Percentiles rank a stretch among this genome's conserved stretches.
Evolutionary conservation across 2,888 invertebrate genomes (phyloP).

Genomic region (Didymodactylos carnosus): DNA sequence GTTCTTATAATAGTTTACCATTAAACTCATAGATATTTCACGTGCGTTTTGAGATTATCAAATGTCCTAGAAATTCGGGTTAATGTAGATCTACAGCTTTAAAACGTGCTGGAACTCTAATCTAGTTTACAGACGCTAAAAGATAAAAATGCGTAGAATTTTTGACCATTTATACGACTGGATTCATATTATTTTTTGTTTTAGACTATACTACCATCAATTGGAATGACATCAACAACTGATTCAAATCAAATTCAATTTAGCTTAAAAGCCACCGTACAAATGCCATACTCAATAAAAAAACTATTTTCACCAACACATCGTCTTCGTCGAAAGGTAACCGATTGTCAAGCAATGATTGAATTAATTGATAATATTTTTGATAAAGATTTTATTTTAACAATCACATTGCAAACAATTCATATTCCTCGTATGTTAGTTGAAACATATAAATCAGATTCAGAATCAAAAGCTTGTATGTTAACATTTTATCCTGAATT

Average conservation of each 20-base stretch:
- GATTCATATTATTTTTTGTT: too few relatives aligned
- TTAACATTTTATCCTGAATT: constrained; percentile 37
- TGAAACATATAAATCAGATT: constrained; percentile 23
- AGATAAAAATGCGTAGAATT: too few relatives aligned
- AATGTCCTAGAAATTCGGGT: too few relatives aligned
- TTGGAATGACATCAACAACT: too few relatives aligned
- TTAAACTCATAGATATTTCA: too few relatives aligned
- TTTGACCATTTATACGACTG: too few relatives aligned
- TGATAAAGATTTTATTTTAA: constrained; percentile 31
- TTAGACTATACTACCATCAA: constrained; percentile 19
- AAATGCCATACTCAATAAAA: constrained; percentile 34
- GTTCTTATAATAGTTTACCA: too few relatives aligned
- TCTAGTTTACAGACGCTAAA: too few relatives aligned
- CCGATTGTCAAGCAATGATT: constrained; percentile 30
- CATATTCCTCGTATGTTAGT: constrained; percentile 37
- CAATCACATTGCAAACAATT: constrained; percentile 31
- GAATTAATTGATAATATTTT: constrained; percentile 21
- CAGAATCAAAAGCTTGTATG: constrained; percentile 3
- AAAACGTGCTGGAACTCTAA: too few relatives aligned
- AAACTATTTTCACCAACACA: constrained; percentile 27
- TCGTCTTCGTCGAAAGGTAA: constrained; percentile 26
- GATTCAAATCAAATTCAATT: not conserved
- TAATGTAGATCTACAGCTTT: too few relatives aligned
- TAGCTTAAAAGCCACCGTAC: constrained; percentile 22
- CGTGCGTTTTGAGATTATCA: too few relatives aligned